Evolutionary conservation across 1,140 invertebrate genomes (phyloP).

Genomic region (Sminthurinus signatus): DNA sequence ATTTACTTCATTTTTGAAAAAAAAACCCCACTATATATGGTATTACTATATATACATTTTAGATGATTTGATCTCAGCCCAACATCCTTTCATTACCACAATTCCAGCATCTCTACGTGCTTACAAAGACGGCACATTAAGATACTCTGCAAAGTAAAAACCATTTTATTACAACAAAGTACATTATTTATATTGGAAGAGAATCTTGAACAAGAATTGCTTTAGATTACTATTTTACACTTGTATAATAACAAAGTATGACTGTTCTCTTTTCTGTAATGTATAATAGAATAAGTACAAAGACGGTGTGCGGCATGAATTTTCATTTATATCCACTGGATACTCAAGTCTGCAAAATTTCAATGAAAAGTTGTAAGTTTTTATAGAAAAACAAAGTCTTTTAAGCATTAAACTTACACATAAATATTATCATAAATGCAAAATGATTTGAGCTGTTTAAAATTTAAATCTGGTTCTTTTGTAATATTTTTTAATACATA

Average conservation of each 20-base stretch:
- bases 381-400: no score
- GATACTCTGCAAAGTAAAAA: no score
- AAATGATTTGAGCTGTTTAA: no score
- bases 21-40: not conserved
- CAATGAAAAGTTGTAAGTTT: slow-evolving; percentile 27
- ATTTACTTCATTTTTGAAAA: not conserved
- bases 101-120: slow-evolving; percentile 34
- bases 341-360: slow-evolving; percentile 26
- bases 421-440: no score
- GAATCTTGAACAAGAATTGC: not conserved
- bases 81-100: slow-evolving; percentile 29
- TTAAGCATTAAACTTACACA: no score
- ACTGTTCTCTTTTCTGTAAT: not conserved
- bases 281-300: slow-evolving; percentile 1
- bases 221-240: not conserved
- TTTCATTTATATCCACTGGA: slow-evolving; percentile 30
- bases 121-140: slow-evolving; percentile 32
- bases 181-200: not conserved
- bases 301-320: slow-evolving; percentile 31
- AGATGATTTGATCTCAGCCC: slow-evolving; percentile 30
- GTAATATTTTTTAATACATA: no score
- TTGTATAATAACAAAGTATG: not conserved
- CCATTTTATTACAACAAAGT: no score
- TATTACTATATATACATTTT: not conserved
- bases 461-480: no score